Conservation (phyloP, 1,140 invertebrate species). For the Holcopasites calliopsidis region DNA sequence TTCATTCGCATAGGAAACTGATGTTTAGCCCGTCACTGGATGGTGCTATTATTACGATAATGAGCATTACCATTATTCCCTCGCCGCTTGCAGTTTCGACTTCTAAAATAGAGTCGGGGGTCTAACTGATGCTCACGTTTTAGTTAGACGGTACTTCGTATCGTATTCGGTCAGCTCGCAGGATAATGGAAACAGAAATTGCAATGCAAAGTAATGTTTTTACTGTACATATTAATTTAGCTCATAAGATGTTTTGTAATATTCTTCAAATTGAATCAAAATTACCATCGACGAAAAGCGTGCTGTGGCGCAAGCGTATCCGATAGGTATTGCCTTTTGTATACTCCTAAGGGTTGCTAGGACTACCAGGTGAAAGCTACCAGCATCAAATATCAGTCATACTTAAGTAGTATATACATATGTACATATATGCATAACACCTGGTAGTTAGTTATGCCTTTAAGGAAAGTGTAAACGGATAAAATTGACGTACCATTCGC, state of each 20-base stretch:
- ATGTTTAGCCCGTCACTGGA: background rate
- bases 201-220: background rate
- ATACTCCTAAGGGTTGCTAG: constrained; percentile 73
- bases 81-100: background rate
- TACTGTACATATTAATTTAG: too few relatives aligned
- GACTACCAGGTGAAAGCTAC: constrained; percentile 63
- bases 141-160: background rate
- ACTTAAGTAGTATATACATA: constrained; percentile 18
- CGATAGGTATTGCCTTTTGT: constrained; percentile 56
- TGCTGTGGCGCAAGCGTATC: constrained; percentile 67
- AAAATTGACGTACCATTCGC: constrained; percentile 22
- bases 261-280: background rate
- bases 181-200: background rate
- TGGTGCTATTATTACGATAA: background rate
- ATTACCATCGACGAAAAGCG: constrained; percentile 44
- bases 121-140: background rate
- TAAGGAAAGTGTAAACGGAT: constrained; percentile 36
- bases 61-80: background rate
- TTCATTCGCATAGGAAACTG: background rate
- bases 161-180: background rate
- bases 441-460: constrained; percentile 23
- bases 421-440: constrained; percentile 26
- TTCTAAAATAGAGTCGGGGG: constrained; percentile 44
- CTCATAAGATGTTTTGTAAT: too few relatives aligned
- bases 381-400: constrained; percentile 1